Evolutionary conservation across 1,140 invertebrate genomes (phyloP), one percentile per base, ranked within the genome.

Genomic region (Berghia stephanieae): DNA sequence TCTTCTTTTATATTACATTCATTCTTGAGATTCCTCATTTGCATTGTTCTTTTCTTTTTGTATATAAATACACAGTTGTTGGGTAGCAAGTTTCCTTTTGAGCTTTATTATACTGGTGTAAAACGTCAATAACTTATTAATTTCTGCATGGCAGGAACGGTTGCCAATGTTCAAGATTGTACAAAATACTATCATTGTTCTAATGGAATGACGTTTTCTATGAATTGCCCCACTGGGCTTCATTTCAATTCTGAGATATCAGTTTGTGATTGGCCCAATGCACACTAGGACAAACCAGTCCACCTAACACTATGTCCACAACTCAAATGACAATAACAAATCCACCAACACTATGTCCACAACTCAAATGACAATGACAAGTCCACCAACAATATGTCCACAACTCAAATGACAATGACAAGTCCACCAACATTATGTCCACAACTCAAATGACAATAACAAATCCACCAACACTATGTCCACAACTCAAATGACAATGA

Each of bases 401-500:
- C 2, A 10, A 8, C 46, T 5, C 3, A 0, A 21, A 52, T 10
- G 40, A 46, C 13, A 3, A 6, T 4, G 8, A 4, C 13, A 16
- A 31, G 24, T 31, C 24, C 31, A 34, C 34, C n/a, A 13, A 8
- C 8, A 13, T 6, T n/a, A 24, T 6, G 8, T 27, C 57, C 24
- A 60, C 8, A 6, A 6, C 57, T 8, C 31, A 18, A 8, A 27
- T 8, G 57, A 10, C 46, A n/a, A 60, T 18, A 18, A 13, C 57
- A 75, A 80, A 80, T 13, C 81, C 77, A 13, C 60, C 34, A 83
- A 79, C 2, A 83, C 79, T 38, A 93, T 95, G 82, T 91, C 90
- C 8, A 87, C 94, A 0, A 88, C 0, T 91, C 91, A 5, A 91
- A 93, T 83, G 96, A 95, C 89, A 94, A 94, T 6, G 94, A 96